These are phyloP conservation scores for Venusia cambrica DNA, from an alignment of 2,888 invertebrate genomes.

Conservation along the genomic window DNA sequence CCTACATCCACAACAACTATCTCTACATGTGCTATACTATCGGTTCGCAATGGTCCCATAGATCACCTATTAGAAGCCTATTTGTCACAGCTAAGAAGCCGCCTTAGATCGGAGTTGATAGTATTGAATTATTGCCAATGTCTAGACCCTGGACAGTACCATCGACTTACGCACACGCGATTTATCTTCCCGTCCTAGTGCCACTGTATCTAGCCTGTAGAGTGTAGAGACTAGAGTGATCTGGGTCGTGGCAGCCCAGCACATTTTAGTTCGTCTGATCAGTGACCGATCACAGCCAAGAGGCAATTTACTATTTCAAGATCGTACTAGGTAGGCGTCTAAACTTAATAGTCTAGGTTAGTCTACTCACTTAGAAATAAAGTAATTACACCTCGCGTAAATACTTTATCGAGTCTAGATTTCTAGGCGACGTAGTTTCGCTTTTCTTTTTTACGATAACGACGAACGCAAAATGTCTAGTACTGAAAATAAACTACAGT, in stretches of 20 bases:
- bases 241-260: constrained; percentile 29
- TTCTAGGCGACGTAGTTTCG: too few relatives aligned
- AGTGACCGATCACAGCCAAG: constrained; percentile 42
- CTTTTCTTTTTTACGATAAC: too few relatives aligned
- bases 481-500: too few relatives aligned
- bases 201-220: background rate
- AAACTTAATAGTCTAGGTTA: constrained; percentile 18
- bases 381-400: too few relatives aligned
- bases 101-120: constrained; percentile 35
- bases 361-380: too few relatives aligned
- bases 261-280: constrained; percentile 35
- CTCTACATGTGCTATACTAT: constrained; percentile 21
- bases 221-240: constrained; percentile 4
- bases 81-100: constrained; percentile 35
- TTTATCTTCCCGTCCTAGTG: background rate
- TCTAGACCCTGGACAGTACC: constrained; percentile 24
- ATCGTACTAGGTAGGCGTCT: constrained; percentile 13
- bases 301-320: constrained; percentile 40
- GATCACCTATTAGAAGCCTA: constrained; percentile 19
- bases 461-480: too few relatives aligned
- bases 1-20: constrained; percentile 32
- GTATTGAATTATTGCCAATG: constrained; percentile 37
- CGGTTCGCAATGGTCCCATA: constrained; percentile 6
- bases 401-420: too few relatives aligned
- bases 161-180: too few relatives aligned